These are phyloP conservation scores for Chironomus tentans DNA, from an alignment of 2,888 invertebrate genomes.

Conservation along the genomic window DNA sequence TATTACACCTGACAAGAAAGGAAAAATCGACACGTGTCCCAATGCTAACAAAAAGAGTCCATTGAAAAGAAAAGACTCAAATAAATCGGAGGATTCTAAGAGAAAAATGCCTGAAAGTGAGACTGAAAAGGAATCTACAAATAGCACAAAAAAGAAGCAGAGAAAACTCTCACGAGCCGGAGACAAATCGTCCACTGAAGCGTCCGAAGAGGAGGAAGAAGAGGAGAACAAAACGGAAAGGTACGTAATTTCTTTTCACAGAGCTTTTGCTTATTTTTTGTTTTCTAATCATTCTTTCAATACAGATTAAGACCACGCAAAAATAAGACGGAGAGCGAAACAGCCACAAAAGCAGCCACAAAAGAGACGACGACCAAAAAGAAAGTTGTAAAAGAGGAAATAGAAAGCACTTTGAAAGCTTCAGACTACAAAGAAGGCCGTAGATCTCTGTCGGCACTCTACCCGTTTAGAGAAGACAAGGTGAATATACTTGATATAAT, in stretches of 20 bases:
- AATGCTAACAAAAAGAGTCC: conserved; percentile 25
- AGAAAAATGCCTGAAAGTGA: conserved; percentile 28
- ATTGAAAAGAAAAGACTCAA: conserved; percentile 17
- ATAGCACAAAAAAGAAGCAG: background rate
- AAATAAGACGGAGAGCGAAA: background rate
- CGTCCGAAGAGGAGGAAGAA: background rate
- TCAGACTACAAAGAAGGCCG: background rate
- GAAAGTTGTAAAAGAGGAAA: background rate
- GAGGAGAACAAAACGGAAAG: conserved; percentile 4
- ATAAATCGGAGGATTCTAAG: conserved; percentile 29
- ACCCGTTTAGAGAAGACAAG: background rate
- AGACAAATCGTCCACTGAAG: background rate
- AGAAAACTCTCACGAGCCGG: background rate
- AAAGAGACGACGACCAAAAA: background rate
- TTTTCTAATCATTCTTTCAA: no score
- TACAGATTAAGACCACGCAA: conserved; percentile 12
- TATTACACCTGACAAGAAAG: conserved; percentile 25
- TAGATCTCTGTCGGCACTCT: background rate
- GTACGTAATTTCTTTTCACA: background rate
- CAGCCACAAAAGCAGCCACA: background rate
- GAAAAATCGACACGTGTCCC: background rate
- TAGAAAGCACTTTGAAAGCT: background rate
- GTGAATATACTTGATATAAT: background rate
- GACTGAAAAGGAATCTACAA: background rate
- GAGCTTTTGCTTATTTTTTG: no score